Conservation (phyloP, 2,888 invertebrate genomes). For the Frankliniella intonsa region DNA sequence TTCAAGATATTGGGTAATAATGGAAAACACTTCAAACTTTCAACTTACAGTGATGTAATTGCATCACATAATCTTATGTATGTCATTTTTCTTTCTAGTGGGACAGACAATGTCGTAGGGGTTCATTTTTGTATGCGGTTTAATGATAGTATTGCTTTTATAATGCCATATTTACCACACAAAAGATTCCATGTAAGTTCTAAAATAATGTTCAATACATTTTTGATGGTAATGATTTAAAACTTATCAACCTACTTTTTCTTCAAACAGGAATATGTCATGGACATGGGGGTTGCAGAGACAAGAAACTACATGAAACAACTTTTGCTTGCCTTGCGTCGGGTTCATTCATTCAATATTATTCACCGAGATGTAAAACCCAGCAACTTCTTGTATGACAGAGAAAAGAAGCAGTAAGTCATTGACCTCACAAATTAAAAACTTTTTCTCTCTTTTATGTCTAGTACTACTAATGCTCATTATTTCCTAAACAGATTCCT, state of each 20-base stretch:
- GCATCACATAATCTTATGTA: background rate
- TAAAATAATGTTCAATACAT: background rate
- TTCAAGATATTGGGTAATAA: conserved; percentile 68
- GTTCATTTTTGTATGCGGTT: conserved; percentile 72
- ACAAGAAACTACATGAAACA: conserved; percentile 74
- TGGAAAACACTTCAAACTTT: background rate
- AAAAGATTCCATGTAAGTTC: conserved; percentile 67
- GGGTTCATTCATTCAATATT: conserved; percentile 77
- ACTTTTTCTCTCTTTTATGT: background rate
- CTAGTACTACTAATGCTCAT: background rate
- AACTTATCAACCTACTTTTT: background rate
- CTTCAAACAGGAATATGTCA: conserved; percentile 62
- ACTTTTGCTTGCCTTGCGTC: conserved; percentile 67
- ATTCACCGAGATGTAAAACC: conserved; percentile 90
- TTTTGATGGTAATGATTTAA: background rate
- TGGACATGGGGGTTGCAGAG: conserved; percentile 64
- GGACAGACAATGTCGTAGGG: conserved; percentile 74
- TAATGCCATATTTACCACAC: conserved; percentile 86
- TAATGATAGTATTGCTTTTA: conserved; percentile 74
- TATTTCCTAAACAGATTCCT: conserved; percentile 54
- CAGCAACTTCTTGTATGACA: conserved; percentile 82
- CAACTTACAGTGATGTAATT: background rate
- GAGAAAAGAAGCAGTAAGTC: conserved; percentile 56
- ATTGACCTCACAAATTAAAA: background rate
- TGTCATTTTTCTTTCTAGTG: conserved; percentile 53